Evolutionary conservation across 2,888 invertebrate species (phyloP), one percentile per base, ranked within the genome.

Genomic region (Lissocephala sabroskyi): DNA sequence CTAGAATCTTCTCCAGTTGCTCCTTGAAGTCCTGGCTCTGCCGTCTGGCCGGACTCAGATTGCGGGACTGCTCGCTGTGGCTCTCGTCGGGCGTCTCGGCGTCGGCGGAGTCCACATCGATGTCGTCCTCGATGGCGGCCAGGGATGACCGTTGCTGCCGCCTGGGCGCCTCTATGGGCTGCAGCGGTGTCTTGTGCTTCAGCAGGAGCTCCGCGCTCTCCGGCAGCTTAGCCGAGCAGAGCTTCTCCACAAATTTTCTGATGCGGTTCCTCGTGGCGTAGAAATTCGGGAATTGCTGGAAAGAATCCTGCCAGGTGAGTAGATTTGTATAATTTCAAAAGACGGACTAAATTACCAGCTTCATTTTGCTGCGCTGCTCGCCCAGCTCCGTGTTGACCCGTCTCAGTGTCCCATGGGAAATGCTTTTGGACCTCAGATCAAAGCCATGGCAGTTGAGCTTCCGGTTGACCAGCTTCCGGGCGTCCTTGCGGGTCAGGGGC

Each of bases 251-350:
- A 37, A 80, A 67, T 41, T 73, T 76, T 3, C 75, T 77, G 11
- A 83, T 71, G 45, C 73, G 78, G 52, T 77, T 80, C 19, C 83
- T 76, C 2, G 79, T 80, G 2, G 66, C 68, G 52, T 76, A 74
- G 52, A 80, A 83, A 7, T 76, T 51, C 0, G 79, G 71, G 55
- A 75, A 51, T 45, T 76, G 70, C 80, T 82, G 32, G 1, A 39
- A 19, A 1, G 5, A 11, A 32, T 28, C 7, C 23, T 23, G 3
- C n/a, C n/a, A n/a, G n/a, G n/a, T n/a, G n/a, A n/a, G n/a, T n/a
- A n/a, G n/a, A n/a, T n/a, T n/a, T n/a, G n/a, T n/a, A 28, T 7
- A 40, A 29, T 13, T 10, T 35, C 2, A 17, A 29, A n/a, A 6
- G 1, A 39, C 1, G 9, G 6, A 14, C n/a, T 30, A 4, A 6